Base-by-base conservation (phyloP, 2,113 vertebrate species). In the Coregonus clupeaformis region DNA sequence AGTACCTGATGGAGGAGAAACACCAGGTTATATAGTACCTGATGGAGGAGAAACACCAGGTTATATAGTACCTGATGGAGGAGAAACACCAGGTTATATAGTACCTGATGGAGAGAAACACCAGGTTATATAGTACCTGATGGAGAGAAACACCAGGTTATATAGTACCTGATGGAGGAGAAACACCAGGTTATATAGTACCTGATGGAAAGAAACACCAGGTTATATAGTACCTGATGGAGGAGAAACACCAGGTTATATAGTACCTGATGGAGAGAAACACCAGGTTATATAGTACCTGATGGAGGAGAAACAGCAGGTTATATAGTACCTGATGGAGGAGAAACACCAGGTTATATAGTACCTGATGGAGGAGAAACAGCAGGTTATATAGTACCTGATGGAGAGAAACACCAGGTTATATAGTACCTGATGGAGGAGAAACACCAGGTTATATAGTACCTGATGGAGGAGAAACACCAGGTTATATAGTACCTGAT, bases 41-140 rank as follows among this genome's bases (percentile, higher is more conserved):
- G n/a, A n/a, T n/a, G n/a, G n/a, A 80, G 1, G 25, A 78, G 29
- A 63, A 62, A 70, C 36, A 9, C 30, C 30, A 78, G 11, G 66
- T 12, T 25, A 30, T 20, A 59, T 52, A 20, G n/a, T n/a, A n/a
- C n/a, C n/a, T n/a, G n/a, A n/a, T n/a, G n/a, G n/a, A 80, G 1
- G 25, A 78, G 29, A 63, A 62, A 70, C 36, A 9, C 30, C 30
- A 78, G 11, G 66, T 12, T 25, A 30, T 20, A 59, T 52, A 20
- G n/a, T n/a, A n/a, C n/a, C n/a, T n/a, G n/a, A n/a, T n/a, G n/a
- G 79, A 1, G 25, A 78, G 29, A 63, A 62, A 70, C 36, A 9
- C 30, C 30, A 78, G 11, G 66, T 12, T 25, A 30, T 20, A 59
- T 52, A 20, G n/a, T n/a, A n/a, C n/a, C n/a, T n/a, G n/a, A n/a